Percentiles rank a stretch among this genome's conserved stretches.
Evolutionary conservation across 2,888 invertebrate genomes (phyloP).

Genomic region (Odontocolon sp.): DNA sequence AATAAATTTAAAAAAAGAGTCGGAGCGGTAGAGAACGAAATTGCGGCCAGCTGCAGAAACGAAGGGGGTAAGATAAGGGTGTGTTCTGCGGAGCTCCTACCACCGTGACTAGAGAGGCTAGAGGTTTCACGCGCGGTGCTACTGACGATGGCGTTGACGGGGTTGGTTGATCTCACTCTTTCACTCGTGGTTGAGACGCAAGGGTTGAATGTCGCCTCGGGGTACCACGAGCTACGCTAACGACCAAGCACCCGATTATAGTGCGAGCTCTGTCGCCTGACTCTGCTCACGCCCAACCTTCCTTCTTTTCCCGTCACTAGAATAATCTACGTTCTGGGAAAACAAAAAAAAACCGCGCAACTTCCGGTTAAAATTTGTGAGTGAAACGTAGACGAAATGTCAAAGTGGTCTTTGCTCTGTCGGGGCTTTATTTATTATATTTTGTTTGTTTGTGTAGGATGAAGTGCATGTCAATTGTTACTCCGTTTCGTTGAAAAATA

Average conservation of each 20-base stretch:
- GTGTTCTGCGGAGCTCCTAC: slow-evolving; percentile 44
- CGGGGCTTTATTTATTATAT: no score
- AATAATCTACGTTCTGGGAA: background rate
- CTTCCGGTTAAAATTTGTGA: slow-evolving; percentile 39
- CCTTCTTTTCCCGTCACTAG: background rate
- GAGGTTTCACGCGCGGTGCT: slow-evolving; percentile 34
- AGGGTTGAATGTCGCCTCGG: slow-evolving; percentile 74
- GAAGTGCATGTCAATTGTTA: no score
- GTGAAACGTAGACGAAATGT: no score
- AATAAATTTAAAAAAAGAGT: slow-evolving; percentile 20
- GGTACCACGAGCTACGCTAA: slow-evolving; percentile 69
- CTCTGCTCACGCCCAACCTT: background rate
- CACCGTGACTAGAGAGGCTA: slow-evolving; percentile 43
- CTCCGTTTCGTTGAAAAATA: no score
- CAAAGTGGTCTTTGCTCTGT: no score
- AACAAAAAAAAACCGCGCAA: slow-evolving; percentile 42
- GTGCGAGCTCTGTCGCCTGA: slow-evolving; percentile 52
- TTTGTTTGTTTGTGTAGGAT: no score
- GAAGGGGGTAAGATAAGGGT: slow-evolving; percentile 57
- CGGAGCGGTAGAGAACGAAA: slow-evolving; percentile 42
- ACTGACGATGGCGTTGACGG: slow-evolving; percentile 21
- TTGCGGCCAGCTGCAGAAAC: slow-evolving; percentile 39
- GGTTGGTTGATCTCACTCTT: slow-evolving; percentile 51
- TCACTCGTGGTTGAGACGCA: slow-evolving; percentile 62
- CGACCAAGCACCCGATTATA: slow-evolving; percentile 68